Base-by-base conservation (phyloP, 2,797 vertebrate species). In the Scolopax bukidnonensis region DNA sequence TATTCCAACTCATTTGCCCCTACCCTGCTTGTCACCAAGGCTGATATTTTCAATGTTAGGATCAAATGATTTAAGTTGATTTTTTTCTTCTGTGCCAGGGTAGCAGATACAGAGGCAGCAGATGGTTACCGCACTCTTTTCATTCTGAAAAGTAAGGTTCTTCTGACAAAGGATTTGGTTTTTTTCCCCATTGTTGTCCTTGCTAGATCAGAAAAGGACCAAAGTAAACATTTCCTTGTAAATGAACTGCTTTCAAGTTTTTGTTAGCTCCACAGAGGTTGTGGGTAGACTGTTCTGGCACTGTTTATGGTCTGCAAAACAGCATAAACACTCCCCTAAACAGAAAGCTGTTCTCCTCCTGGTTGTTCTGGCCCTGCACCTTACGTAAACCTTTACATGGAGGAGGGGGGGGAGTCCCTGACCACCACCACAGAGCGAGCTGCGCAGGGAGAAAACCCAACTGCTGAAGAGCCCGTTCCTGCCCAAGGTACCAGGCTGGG, bases 391-490 rank as follows among this genome's bases (percentile, higher is more conserved):
- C 17, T 59, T 89, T 54, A 57, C 57, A 71, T 64, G 1, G 14
- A 74, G 33, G 38, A 71, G 68, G 53, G 53, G 56, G 51, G 41
- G 24, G 20, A 69, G 40, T 40, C 64, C 60, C 45, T 43, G 9
- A 4, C 20, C 28, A 9, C 30, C 51, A 17, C 38, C 0, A 2
- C 6, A 30, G 2, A 77, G 41, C 0, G 1, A 87, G 75, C 24
- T 84, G 51, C 41, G 16, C 0, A 0, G 64, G 67, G 38, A 47
- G 11, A 51, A 90, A 88, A 65, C 18, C n/a, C 63, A 57, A 4
- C 40, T 2, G 1, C 82, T 54, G 79, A 59, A 85, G 71, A 87
- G 21, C 87, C 64, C 2, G 0, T 47, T 91, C 21, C 74, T 80
- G 82, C 78, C 65, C 51, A 57, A 54, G 57, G 78, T 61, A 16